phyloP scores from a whole-genome alignment of 2,888 invertebrate species.

The Eulithis testata region DNA sequence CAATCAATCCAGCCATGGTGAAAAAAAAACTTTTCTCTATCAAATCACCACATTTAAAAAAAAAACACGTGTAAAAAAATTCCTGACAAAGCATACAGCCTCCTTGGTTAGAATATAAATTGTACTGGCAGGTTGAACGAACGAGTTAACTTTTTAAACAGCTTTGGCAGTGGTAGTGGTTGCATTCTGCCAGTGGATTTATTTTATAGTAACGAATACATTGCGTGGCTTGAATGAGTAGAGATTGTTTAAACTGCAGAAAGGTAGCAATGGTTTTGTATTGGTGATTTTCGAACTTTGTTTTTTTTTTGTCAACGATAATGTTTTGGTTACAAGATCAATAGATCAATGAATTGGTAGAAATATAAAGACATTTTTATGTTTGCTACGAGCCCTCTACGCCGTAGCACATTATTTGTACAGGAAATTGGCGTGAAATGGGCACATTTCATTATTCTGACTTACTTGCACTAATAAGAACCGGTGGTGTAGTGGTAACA shows the following conservation, averaged over 20 bases:
- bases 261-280: slow-evolving; percentile 12
- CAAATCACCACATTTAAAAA: slow-evolving; percentile 24
- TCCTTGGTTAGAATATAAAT: slow-evolving; percentile 37
- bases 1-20: slow-evolving; percentile 29
- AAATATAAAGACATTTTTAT: too few relatives aligned
- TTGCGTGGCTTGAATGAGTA: slow-evolving; percentile 1
- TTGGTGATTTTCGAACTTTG: background rate
- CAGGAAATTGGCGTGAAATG: too few relatives aligned
- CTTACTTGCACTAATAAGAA: too few relatives aligned
- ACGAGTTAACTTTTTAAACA: slow-evolving; percentile 61
- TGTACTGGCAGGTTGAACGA: slow-evolving; percentile 57
- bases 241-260: background rate
- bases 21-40: background rate
- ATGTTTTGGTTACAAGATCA: too few relatives aligned
- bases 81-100: slow-evolving; percentile 29
- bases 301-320: too few relatives aligned
- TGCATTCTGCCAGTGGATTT: slow-evolving; percentile 12
- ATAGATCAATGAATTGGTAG: too few relatives aligned
- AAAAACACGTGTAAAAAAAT: slow-evolving; percentile 10
- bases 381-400: too few relatives aligned
- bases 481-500: too few relatives aligned
- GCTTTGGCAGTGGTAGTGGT: slow-evolving; percentile 30
- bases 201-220: slow-evolving; percentile 9
- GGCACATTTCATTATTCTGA: too few relatives aligned
- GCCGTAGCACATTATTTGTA: too few relatives aligned